Evolutionary conservation across 2,888 invertebrate species (phyloP).

Genomic region (Campaea margaritaria): DNA sequence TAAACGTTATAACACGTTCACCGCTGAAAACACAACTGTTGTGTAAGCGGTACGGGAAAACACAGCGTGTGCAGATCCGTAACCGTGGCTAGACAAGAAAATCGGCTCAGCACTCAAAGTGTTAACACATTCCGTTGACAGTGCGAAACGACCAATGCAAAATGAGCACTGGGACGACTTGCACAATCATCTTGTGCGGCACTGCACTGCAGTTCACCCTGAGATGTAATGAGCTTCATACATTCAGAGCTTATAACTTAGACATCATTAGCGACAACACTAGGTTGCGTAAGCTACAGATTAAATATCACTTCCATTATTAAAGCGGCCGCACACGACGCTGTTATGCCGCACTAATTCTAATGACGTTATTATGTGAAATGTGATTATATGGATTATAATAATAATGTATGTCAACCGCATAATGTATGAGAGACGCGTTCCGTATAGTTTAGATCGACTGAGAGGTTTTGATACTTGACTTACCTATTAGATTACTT

Average conservation of each 20-base stretch:
- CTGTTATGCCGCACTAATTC: slow-evolving; percentile 75
- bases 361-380: slow-evolving; percentile 83
- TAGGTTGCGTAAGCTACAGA: slow-evolving; percentile 4
- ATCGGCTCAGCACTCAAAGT: too few species aligned
- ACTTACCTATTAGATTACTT: neutral
- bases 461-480: slow-evolving; percentile 57
- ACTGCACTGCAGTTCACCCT: too few species aligned
- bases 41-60: too few species aligned
- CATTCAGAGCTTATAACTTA: slow-evolving; percentile 25
- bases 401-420: slow-evolving; percentile 76
- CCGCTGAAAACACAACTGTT: too few species aligned
- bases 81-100: too few species aligned
- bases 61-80: too few species aligned
- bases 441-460: slow-evolving; percentile 52
- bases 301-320: slow-evolving; percentile 33
- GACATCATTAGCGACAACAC: slow-evolving; percentile 1
- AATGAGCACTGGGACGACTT: too few species aligned
- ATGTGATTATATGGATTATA: slow-evolving; percentile 82
- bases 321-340: slow-evolving; percentile 79
- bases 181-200: too few species aligned
- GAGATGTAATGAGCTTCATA: too few species aligned
- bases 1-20: too few species aligned
- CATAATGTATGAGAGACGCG: slow-evolving; percentile 80
- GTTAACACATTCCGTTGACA: too few species aligned
- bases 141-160: too few species aligned